Evolutionary conservation across 2,888 invertebrate species (phyloP).

Genomic region (Eledona agricola): DNA sequence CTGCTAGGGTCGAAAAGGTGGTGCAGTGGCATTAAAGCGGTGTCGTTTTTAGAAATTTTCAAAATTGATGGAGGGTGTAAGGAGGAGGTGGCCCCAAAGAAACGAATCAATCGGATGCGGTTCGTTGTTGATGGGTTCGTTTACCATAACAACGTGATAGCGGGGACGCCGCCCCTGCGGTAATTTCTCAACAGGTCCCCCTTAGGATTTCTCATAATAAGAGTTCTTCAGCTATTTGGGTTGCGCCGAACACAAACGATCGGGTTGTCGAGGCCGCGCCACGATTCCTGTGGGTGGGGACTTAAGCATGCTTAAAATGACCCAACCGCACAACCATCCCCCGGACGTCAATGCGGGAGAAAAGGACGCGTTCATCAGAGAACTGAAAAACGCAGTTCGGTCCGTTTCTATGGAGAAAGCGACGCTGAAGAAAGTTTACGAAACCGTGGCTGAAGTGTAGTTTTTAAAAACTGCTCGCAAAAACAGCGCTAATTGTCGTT

Average conservation of each 20-base stretch:
- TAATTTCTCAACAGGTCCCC: constrained; percentile 40
- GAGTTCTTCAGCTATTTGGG: constrained; percentile 49
- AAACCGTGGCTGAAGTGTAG: constrained; percentile 54
- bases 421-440: constrained; percentile 53
- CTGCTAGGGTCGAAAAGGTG: too few relatives aligned
- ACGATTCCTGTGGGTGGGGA: constrained; percentile 52
- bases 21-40: constrained; percentile 2
- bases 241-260: constrained; percentile 54
- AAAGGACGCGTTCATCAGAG: constrained; percentile 51
- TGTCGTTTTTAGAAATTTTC: constrained; percentile 42
- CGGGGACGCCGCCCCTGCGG: constrained; percentile 54
- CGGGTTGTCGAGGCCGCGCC: constrained; percentile 55
- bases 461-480: constrained; percentile 20
- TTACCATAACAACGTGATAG: constrained; percentile 55
- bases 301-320: constrained; percentile 48
- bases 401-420: constrained; percentile 40
- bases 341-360: constrained; percentile 53
- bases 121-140: constrained; percentile 55
- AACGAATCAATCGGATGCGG: constrained; percentile 48
- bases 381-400: constrained; percentile 49
- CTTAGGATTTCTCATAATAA: not conserved
- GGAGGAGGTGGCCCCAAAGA: constrained; percentile 37
- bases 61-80: constrained; percentile 14
- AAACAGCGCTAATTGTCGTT: constrained; percentile 11
- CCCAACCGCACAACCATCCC: constrained; percentile 55